Evolutionary conservation across 1,140 invertebrate genomes (phyloP), one percentile per base, ranked within the genome.

Genomic region (Tetraneura akinire): DNA sequence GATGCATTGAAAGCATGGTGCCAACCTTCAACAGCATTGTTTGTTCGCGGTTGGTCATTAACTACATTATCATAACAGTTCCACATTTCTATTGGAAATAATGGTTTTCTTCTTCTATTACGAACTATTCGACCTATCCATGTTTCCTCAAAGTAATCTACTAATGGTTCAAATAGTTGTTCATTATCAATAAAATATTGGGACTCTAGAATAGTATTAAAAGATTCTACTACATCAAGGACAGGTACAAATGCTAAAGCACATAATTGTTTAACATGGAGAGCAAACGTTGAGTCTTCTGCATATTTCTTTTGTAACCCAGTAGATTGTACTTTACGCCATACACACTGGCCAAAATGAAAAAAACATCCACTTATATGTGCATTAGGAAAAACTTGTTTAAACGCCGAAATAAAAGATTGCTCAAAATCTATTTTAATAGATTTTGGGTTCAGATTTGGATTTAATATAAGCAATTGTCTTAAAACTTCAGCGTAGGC

Each of bases 221-320:
- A 62, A 62, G 57, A 62, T 62, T 62, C 11, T 26, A 23, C 26
- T 62, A 26, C 26, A 62, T 62, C 8, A 16, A 3, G 60, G 26
- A 32, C 0, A 9, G 60, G 60, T 62, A 16, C 11, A 62, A 62
- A 62, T 29, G 26, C 60, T 10, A 62, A 32, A 62, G 60, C 60
- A 62, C 26, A 62, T 62, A 62, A 62, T 62, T 62, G 60, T 62
- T 62, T 62, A 62, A 62, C 60, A 3, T 53, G n/a, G 18, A 53
- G n/a, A 3, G 51, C n/a, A 53, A 53, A 53, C 6, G n/a, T 53
- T 53, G 51, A 21, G 51, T 10, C n/a, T 11, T 53, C n/a, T 53
- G n/a, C 51, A 53, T 53, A 53, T 53, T 53, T 51, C 6, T 53
- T 53, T 53, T 53, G 51, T 53, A 53, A 3, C 3, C n/a, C 51